phyloP scores from a whole-genome alignment of 2,797 vertebrate species.

The Amblyopsis hoosieri region DNA sequence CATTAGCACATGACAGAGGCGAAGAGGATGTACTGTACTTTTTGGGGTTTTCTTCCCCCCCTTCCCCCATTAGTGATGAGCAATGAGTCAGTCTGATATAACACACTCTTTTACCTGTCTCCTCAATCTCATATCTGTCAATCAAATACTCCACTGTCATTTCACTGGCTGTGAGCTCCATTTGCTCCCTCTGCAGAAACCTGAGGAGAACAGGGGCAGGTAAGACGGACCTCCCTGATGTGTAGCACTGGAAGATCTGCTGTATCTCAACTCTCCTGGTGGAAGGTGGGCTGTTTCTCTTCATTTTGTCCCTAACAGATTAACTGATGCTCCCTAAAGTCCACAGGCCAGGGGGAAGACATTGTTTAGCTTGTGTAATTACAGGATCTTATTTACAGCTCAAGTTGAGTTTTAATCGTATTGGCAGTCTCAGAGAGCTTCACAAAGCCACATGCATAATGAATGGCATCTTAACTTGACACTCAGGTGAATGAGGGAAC shows the following conservation, averaged over 20 bases:
- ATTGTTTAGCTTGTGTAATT: neutral
- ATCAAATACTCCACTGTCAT: conserved; percentile 71
- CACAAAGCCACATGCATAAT: too few species aligned
- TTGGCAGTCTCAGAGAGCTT: too few species aligned
- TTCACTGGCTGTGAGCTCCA: conserved; percentile 47
- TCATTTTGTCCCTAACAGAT: conserved; percentile 48
- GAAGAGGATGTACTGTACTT: neutral
- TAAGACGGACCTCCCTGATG: conserved; percentile 57
- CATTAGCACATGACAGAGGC: conserved; percentile 5
- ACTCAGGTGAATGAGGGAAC: too few species aligned
- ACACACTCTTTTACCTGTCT: conserved; percentile 74
- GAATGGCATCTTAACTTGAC: too few species aligned
- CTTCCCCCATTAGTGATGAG: conserved; percentile 11
- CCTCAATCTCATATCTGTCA: conserved; percentile 82
- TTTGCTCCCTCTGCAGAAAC: conserved; percentile 82
- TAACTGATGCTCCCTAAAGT: neutral
- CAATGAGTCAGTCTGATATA: conserved; percentile 13
- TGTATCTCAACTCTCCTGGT: conserved; percentile 72
- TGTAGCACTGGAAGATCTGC: conserved; percentile 74
- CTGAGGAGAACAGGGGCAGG: conserved; percentile 54
- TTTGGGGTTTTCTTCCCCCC: too few species aligned
- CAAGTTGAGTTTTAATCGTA: too few species aligned
- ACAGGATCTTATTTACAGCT: neutral
- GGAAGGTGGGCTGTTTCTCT: conserved; percentile 32
- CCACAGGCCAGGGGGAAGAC: neutral